These are phyloP conservation scores for Capreolus pygargus DNA, from an alignment of 2,113 vertebrate species.

Conservation along the genomic window DNA sequence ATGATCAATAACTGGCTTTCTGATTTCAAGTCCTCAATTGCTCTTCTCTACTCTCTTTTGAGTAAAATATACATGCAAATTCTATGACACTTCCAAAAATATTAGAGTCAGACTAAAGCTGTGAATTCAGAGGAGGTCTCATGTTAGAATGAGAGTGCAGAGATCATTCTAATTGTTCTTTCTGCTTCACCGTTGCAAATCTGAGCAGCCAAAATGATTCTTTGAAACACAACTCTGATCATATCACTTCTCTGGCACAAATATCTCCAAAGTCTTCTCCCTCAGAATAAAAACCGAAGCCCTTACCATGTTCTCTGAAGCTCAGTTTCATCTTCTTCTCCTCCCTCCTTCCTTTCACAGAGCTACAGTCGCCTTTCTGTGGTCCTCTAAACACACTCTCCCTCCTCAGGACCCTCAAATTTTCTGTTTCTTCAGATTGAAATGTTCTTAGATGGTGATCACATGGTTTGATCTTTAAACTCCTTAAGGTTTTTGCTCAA, in stretches of 20 bases:
- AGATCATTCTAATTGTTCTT: not conserved
- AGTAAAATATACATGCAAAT: not conserved
- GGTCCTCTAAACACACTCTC: not conserved
- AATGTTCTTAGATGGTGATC: not conserved
- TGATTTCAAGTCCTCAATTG: not conserved
- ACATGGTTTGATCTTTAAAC: not conserved
- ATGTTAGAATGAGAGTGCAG: not conserved
- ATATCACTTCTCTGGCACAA: not conserved
- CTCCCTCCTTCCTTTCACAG: no score
- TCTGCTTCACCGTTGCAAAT: not conserved
- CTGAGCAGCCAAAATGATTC: not conserved
- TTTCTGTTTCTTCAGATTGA: not conserved
- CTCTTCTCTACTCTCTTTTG: not conserved
- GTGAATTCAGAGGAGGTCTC: not conserved
- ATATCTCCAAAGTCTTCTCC: not conserved
- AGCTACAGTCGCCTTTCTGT: rapidly evolving
- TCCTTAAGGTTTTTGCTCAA: not conserved
- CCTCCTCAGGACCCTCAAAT: not conserved
- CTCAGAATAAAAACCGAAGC: not conserved
- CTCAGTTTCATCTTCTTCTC: not conserved
- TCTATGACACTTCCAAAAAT: not conserved
- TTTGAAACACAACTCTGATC: not conserved
- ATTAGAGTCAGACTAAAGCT: not conserved
- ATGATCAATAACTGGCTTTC: not conserved
- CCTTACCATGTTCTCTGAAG: not conserved